Percentiles rank a stretch among this genome's conserved stretches.
Conservation (phyloP, 2,888 invertebrate genomes). For the Caenorhabditis macrosperma region DNA sequence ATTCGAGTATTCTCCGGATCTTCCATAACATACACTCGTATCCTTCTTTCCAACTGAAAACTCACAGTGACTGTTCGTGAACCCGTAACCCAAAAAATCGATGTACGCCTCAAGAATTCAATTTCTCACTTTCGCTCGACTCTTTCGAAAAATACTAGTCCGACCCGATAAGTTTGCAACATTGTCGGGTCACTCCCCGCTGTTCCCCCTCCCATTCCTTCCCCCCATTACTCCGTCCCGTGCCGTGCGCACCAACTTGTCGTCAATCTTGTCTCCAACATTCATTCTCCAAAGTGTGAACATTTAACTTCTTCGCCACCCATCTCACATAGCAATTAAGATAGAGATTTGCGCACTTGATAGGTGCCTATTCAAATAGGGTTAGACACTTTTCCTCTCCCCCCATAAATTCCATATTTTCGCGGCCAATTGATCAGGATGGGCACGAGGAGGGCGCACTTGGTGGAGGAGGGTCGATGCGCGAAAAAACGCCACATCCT, state of each 20-base stretch:
- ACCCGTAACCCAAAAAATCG: no score
- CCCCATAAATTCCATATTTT: conserved; percentile 47
- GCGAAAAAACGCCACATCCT: conserved; percentile 19
- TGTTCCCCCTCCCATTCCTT: conserved; percentile 10
- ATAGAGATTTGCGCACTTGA: conserved; percentile 54
- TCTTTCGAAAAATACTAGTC: neutral
- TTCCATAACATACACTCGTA: no score
- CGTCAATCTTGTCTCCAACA: conserved; percentile 41
- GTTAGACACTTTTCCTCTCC: neutral
- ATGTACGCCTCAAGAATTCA: no score
- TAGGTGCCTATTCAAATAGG: conserved; percentile 56
- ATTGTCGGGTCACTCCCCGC: conserved; percentile 26
- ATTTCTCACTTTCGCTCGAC: no score
- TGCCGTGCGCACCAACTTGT: conserved; percentile 12
- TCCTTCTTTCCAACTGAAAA: no score
- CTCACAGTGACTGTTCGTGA: no score
- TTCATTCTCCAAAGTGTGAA: conserved; percentile 32
- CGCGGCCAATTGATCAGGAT: conserved; percentile 48
- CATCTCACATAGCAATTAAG: conserved; percentile 42
- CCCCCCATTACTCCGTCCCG: neutral
- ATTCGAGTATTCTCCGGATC: no score
- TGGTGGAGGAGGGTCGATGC: conserved; percentile 21
- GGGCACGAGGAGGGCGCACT: conserved; percentile 7
- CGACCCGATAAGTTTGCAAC: conserved; percentile 17
- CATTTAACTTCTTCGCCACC: conserved; percentile 21